Conservation (phyloP, 2,113 vertebrate species). For the Carlito syrichta region DNA sequence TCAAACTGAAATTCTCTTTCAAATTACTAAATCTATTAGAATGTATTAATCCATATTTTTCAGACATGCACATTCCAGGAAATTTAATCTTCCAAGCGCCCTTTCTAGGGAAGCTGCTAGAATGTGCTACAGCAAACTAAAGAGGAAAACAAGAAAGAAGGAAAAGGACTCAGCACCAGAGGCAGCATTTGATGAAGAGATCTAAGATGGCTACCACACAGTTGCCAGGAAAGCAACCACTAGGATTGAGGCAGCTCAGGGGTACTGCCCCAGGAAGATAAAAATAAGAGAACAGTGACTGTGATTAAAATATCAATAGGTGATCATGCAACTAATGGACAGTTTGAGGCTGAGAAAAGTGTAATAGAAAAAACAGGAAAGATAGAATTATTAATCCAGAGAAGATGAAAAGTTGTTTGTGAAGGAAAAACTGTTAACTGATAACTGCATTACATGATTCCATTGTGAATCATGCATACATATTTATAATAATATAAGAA, state of each 20-base stretch:
- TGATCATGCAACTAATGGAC: neutral
- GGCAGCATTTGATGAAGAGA: no score
- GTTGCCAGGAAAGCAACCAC: neutral
- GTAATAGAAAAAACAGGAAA: neutral
- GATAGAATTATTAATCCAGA: neutral
- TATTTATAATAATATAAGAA: neutral
- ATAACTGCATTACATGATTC: neutral
- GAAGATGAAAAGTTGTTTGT: neutral
- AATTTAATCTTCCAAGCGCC: neutral
- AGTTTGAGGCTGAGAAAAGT: neutral
- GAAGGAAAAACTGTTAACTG: neutral
- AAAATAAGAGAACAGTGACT: neutral
- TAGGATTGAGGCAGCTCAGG: fast-evolving
- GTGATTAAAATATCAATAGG: neutral
- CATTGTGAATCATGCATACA: neutral
- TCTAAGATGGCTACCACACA: neutral
- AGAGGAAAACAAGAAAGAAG: neutral
- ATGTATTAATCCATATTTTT: neutral
- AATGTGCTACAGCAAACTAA: neutral
- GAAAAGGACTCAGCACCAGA: neutral
- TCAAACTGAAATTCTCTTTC: neutral
- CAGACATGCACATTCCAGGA: neutral
- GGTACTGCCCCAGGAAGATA: neutral
- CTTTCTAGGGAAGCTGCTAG: neutral
- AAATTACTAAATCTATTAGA: neutral